Evolutionary conservation across 2,888 invertebrate species (phyloP).

Genomic region (Drosophila percnosoma): DNA sequence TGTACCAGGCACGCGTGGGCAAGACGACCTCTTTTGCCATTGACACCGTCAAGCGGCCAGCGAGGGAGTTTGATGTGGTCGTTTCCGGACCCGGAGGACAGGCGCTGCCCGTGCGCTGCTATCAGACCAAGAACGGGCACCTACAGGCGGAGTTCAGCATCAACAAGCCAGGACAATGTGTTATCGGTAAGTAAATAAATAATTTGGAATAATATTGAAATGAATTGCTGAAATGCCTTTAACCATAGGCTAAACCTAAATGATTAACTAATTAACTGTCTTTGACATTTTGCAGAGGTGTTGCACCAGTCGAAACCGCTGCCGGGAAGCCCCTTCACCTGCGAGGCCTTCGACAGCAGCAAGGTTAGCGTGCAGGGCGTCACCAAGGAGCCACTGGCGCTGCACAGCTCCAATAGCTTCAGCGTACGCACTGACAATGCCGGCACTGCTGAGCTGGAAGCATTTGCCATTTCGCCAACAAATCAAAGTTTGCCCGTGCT

Average conservation of each 20-base stretch:
- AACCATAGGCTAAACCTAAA: background rate
- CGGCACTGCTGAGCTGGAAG: constrained; percentile 93
- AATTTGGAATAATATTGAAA: background rate
- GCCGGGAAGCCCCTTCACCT: constrained; percentile 96
- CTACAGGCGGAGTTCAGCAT: constrained; percentile 97
- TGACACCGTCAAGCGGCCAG: constrained; percentile 93
- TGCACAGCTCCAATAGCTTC: constrained; percentile 93
- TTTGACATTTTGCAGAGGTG: constrained; percentile 88
- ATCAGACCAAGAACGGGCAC: constrained; percentile 98
- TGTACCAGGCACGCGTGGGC: constrained; percentile 93
- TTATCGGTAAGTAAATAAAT: constrained; percentile 86
- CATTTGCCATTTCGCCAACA: constrained; percentile 94
- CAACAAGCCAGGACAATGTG: constrained; percentile 89
- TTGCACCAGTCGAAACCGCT: constrained; percentile 95
- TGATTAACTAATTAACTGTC: background rate
- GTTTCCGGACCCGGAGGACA: constrained; percentile 92
- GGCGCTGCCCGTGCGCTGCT: constrained; percentile 95
- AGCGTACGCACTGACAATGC: constrained; percentile 92
- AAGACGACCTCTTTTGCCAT: constrained; percentile 94
- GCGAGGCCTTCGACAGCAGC: constrained; percentile 95
- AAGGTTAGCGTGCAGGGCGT: constrained; percentile 92
- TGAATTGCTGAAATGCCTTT: background rate
- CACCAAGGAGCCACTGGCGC: constrained; percentile 90
- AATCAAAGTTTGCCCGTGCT: constrained; percentile 93
- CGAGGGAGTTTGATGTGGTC: constrained; percentile 95